These are phyloP conservation scores for Gonioctena quinquepunctata DNA, from an alignment of 1,140 invertebrate genomes.

Conservation along the genomic window DNA sequence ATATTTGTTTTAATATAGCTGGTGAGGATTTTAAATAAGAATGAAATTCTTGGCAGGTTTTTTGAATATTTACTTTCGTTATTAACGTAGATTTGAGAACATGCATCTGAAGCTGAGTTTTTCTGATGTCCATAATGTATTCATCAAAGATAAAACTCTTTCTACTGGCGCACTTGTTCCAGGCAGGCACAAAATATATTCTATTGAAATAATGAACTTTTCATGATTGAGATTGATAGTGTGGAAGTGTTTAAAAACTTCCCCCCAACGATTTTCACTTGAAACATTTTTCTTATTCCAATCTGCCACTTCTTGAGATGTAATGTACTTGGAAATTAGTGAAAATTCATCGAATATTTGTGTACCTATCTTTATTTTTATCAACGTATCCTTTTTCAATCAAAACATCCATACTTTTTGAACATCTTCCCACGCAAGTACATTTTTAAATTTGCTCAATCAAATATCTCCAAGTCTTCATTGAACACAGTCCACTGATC, in stretches of 20 bases:
- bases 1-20: slow-evolving; percentile 14
- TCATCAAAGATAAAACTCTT: slow-evolving; percentile 20
- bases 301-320: slow-evolving; percentile 38
- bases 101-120: slow-evolving; percentile 18
- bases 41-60: slow-evolving; percentile 32
- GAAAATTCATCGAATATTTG: slow-evolving; percentile 40
- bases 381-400: slow-evolving; percentile 45
- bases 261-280: slow-evolving; percentile 42
- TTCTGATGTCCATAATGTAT: slow-evolving; percentile 21
- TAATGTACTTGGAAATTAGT: slow-evolving; percentile 36
- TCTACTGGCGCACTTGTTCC: slow-evolving; percentile 15
- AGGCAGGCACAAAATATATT: slow-evolving; percentile 26
- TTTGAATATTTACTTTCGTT: slow-evolving; percentile 36
- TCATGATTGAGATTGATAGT: slow-evolving; percentile 41
- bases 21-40: slow-evolving; percentile 8
- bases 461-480: slow-evolving; percentile 42
- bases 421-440: slow-evolving; percentile 40
- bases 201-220: slow-evolving; percentile 41
- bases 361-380: slow-evolving; percentile 38
- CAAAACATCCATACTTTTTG: slow-evolving; percentile 39
- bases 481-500: slow-evolving; percentile 27
- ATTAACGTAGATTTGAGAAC: slow-evolving; percentile 39
- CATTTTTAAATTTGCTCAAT: slow-evolving; percentile 40
- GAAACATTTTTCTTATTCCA: slow-evolving; percentile 43
- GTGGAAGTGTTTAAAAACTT: slow-evolving; percentile 23